Percentiles rank a stretch among this genome's conserved stretches.
Conservation (phyloP, 2,113 vertebrate genomes). For the Apteryx owenii region DNA sequence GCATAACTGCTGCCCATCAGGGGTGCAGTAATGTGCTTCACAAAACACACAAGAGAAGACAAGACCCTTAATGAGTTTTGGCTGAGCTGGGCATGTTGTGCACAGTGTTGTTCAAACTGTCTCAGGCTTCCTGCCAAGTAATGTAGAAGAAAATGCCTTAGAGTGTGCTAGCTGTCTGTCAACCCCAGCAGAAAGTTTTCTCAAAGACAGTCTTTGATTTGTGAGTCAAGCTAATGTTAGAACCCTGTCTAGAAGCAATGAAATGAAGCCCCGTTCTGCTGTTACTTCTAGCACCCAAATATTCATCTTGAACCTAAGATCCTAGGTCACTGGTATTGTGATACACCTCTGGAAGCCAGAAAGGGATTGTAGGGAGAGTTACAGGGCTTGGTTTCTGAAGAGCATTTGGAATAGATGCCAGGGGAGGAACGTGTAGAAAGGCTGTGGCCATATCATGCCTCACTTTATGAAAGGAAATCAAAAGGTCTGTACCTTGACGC, state of each 20-base stretch:
- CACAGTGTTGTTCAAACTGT: slow-evolving; percentile 72
- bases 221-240: slow-evolving; percentile 34
- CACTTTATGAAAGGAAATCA: neutral
- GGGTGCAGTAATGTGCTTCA: slow-evolving; percentile 72
- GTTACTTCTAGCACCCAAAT: slow-evolving; percentile 6
- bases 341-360: neutral
- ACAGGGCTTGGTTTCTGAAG: neutral
- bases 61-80: slow-evolving; percentile 76
- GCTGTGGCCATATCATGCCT: neutral
- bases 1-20: slow-evolving; percentile 74
- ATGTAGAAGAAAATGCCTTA: slow-evolving; percentile 66
- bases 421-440: neutral
- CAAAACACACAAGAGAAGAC: slow-evolving; percentile 69
- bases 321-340: neutral
- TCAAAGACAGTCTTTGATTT: slow-evolving; percentile 58
- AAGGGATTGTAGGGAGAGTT: neutral
- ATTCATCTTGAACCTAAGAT: neutral
- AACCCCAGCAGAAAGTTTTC: slow-evolving; percentile 45
- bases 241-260: neutral
- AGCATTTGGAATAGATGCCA: neutral
- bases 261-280: neutral
- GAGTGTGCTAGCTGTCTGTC: slow-evolving; percentile 64
- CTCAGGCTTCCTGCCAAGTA: slow-evolving; percentile 75
- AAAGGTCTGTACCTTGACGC: neutral
- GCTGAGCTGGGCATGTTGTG: slow-evolving; percentile 65